phyloP scores from a whole-genome alignment of 1,140 invertebrate genomes.

The Harpegnathos saltator region DNA sequence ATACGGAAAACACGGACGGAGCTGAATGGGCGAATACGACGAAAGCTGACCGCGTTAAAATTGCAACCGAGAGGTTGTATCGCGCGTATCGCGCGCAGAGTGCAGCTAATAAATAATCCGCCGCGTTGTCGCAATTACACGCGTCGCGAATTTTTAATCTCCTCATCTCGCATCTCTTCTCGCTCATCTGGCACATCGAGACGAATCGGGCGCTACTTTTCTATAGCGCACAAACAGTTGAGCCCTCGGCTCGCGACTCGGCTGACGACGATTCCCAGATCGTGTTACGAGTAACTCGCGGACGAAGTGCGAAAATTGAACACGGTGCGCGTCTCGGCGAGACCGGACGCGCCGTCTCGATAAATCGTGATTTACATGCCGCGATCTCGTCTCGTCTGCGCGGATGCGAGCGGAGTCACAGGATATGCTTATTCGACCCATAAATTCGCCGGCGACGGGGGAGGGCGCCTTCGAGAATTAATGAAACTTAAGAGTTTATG shows the following conservation, averaged over 20 bases:
- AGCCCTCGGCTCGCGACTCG: not conserved
- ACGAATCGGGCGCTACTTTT: no score
- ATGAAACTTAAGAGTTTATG: slow-evolving; percentile 41
- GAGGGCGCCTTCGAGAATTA: slow-evolving; percentile 31
- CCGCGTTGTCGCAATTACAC: not conserved
- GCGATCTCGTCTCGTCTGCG: not conserved
- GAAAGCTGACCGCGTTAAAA: not conserved
- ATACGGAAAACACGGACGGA: no score
- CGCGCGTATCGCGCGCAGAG: no score
- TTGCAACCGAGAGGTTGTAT: not conserved
- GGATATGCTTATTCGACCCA: slow-evolving; percentile 1
- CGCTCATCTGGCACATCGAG: no score
- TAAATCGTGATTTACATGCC: not conserved
- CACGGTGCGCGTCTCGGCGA: slow-evolving; percentile 4
- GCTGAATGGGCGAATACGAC: not conserved
- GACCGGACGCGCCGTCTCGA: not conserved
- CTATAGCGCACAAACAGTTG: no score
- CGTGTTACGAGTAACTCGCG: not conserved
- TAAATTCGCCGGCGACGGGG: slow-evolving; percentile 17
- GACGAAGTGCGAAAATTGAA: slow-evolving; percentile 34
- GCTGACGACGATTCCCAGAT: not conserved
- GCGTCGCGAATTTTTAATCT: not conserved
- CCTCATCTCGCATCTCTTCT: not conserved
- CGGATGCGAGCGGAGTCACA: not conserved
- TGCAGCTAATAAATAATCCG: no score